phyloP scores from a whole-genome alignment of 2,113 vertebrate species.

The Circaetus cinerascens region DNA sequence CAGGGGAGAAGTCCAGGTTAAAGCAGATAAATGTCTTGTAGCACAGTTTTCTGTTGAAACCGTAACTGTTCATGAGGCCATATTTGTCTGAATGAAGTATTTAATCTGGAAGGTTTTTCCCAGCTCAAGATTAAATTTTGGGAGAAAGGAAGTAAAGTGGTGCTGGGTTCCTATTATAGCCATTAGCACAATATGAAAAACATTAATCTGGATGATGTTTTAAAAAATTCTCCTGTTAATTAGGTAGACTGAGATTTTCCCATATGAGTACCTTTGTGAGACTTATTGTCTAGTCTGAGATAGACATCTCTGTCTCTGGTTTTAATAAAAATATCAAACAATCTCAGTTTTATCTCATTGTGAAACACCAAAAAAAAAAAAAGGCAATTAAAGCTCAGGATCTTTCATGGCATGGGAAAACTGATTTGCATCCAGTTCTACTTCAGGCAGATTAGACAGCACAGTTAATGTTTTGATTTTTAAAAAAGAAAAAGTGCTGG shows the following conservation, averaged over 20 bases:
- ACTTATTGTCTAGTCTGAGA: neutral
- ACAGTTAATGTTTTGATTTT: neutral
- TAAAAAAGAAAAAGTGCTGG: neutral
- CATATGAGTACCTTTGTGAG: neutral
- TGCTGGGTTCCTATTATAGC: neutral
- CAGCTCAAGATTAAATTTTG: neutral
- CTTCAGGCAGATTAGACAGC: neutral
- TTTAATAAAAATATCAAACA: neutral
- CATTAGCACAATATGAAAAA: neutral
- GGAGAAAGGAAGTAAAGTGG: neutral
- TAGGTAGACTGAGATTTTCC: neutral
- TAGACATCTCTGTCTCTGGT: neutral
- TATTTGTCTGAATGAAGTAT: neutral
- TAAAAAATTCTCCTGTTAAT: neutral
- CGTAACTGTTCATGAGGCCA: neutral
- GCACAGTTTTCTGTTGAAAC: neutral
- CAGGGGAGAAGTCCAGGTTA: neutral
- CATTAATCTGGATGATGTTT: neutral
- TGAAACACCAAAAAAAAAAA: neutral
- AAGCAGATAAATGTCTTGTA: neutral
- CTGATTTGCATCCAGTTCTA: neutral
- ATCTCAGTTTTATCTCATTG: neutral
- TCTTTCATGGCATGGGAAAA: neutral
- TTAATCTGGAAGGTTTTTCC: neutral
- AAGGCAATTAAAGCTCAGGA: neutral